A percentile compares a stretch with the other conserved stretches of the same genome.
Conservation (phyloP, 2,888 invertebrate species). For the Homarus gammarus region DNA sequence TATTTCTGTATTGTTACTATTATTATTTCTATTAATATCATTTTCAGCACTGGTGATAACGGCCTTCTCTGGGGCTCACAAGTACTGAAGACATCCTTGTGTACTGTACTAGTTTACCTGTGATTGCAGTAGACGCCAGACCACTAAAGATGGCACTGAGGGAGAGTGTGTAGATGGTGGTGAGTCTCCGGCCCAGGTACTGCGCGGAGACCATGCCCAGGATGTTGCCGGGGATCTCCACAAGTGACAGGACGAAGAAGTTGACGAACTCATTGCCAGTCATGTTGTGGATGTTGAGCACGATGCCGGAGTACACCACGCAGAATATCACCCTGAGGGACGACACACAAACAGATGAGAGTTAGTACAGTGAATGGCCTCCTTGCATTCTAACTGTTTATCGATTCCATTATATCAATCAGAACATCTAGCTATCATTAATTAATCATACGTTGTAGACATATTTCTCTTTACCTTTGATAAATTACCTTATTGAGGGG, state of each 20-base stretch:
- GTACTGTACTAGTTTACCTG: constrained; percentile 43
- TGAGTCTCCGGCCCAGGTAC: constrained; percentile 68
- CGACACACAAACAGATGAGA: too few species aligned
- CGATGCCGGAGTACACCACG: constrained; percentile 65
- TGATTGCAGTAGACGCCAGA: constrained; percentile 30
- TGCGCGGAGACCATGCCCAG: constrained; percentile 52
- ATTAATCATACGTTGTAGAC: too few species aligned
- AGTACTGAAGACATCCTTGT: too few species aligned
- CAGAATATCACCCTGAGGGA: constrained; percentile 53
- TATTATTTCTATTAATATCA: too few species aligned
- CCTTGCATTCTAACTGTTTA: too few species aligned
- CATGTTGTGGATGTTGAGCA: constrained; percentile 69
- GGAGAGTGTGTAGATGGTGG: constrained; percentile 42
- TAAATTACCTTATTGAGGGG: background rate
- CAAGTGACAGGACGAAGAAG: constrained; percentile 68
- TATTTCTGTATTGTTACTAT: too few species aligned
- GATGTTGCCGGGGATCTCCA: constrained; percentile 68
- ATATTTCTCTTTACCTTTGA: too few species aligned
- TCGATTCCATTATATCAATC: too few species aligned
- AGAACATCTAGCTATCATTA: too few species aligned
- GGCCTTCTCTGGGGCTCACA: too few species aligned
- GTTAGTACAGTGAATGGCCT: too few species aligned
- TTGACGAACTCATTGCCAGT: constrained; percentile 69
- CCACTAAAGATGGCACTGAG: constrained; percentile 49
- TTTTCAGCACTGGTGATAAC: too few species aligned